Base-by-base conservation (phyloP, 53 echinoderm and acorn worm genomes). In the Holothuria leucospilota region DNA sequence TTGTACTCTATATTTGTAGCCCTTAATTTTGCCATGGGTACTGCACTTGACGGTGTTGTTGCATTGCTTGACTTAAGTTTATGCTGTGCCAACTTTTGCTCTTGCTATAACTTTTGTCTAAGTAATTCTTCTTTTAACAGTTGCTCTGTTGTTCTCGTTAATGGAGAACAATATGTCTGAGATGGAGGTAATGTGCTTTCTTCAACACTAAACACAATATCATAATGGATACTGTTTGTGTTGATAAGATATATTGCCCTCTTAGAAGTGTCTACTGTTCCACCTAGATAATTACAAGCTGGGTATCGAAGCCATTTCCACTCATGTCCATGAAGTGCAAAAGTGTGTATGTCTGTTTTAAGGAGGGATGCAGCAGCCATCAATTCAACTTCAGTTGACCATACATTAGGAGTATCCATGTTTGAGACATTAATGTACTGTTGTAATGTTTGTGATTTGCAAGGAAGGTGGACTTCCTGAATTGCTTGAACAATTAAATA, bases 281-380 rank as follows among this genome's bases (percentile, higher is more conserved):
- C 28, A 9, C 0, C 15, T 0, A 23, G 9, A 28, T 11, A 1
- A 14, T 5, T 5, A 10, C 28, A 25, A 9, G 64, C 64, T 64
- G 64, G 64, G 6, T 64, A 64, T 64, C 64, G 64, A 25, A 64
- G 28, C 64, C 64, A 64, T 64, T 64, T 64, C 64, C 64, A 64
- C 9, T 64, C 15, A 9, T 16, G 13, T 9, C 64, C 64, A 64
- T 28, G 23, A 16, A 64, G 23, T 11, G 64, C 64, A 64, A 25
- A 64, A 9, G 64, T 64, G 28, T 64, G 8, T 64, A 64, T 64
- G 64, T 64, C 64, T 13, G 64, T 64, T 13, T 64, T 16, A 0
- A 64, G 64, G 6, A 64, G 64, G 9, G 14, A 14, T 14, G 64
- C 64, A 14, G 64, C 64, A 0, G 64, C 64, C 13, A 25, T 9